phyloP scores from a whole-genome alignment of 2,888 invertebrate genomes.

The Linnaemya vulpina region DNA sequence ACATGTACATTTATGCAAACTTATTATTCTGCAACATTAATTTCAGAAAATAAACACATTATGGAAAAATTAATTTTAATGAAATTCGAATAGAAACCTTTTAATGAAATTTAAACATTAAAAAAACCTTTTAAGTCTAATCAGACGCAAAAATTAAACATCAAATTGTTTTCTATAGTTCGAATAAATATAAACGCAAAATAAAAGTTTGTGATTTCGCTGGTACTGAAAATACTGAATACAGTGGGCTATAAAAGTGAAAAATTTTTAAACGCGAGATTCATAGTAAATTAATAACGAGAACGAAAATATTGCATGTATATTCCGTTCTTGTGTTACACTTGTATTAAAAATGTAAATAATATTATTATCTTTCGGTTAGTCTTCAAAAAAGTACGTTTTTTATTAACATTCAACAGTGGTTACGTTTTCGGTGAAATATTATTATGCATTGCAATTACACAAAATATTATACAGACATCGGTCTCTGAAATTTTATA shows the following conservation, averaged over 20 bases:
- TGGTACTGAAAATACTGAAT: background rate
- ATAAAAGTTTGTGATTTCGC: background rate
- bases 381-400: too few species aligned
- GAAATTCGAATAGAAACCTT: constrained; percentile 28
- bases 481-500: too few species aligned
- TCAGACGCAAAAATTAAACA: constrained; percentile 36
- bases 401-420: too few species aligned
- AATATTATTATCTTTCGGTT: too few species aligned
- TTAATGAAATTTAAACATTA: constrained; percentile 24
- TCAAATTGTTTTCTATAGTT: constrained; percentile 8
- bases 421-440: too few species aligned
- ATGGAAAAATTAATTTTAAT: constrained; percentile 13
- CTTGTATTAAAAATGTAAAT: too few species aligned
- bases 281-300: too few species aligned
- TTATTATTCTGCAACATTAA: constrained; percentile 64
- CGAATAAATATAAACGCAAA: background rate
- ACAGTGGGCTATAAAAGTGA: background rate
- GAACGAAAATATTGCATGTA: too few species aligned
- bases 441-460: too few species aligned
- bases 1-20: background rate
- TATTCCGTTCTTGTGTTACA: too few species aligned
- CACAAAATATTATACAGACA: too few species aligned
- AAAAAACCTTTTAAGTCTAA: constrained; percentile 28
- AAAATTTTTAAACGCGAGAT: background rate
- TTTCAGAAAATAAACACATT: constrained; percentile 30